These are phyloP conservation scores for Megaustenia siamemsis DNA, from an alignment of 2,888 invertebrate species.

Conservation along the genomic window DNA sequence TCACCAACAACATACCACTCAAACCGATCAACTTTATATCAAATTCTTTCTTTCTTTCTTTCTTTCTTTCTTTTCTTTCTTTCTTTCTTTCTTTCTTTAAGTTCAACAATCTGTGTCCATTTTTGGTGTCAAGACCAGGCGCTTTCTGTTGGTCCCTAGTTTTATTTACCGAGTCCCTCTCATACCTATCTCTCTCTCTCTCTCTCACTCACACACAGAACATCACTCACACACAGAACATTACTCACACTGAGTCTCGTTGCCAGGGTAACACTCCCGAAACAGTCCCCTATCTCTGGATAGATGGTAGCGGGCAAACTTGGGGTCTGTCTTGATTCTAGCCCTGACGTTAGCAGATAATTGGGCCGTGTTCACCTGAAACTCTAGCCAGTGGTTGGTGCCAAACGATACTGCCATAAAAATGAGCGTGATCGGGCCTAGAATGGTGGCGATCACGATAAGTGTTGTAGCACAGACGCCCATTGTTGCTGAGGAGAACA, in stretches of 20 bases:
- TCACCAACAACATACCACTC: no score
- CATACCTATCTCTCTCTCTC: no score
- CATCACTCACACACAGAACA: neutral
- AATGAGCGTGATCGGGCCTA: constrained; percentile 70
- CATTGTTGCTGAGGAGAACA: constrained; percentile 37
- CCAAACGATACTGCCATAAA: constrained; percentile 73
- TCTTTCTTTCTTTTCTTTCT: no score
- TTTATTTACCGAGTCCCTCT: neutral
- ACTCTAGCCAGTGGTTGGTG: constrained; percentile 75
- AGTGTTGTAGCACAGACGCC: constrained; percentile 52
- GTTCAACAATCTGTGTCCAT: no score
- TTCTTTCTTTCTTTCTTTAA: no score
- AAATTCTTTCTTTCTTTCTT: no score
- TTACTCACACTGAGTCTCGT: constrained; percentile 74
- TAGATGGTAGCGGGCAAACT: constrained; percentile 61
- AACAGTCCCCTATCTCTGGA: constrained; percentile 72
- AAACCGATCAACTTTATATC: no score
- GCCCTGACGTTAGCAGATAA: constrained; percentile 29
- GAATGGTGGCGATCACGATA: constrained; percentile 64
- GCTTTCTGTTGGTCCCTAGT: neutral
- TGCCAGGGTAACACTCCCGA: constrained; percentile 74
- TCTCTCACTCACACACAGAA: constrained; percentile 2
- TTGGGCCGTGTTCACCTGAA: constrained; percentile 64
- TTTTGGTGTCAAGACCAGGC: no score
- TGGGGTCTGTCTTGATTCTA: neutral